Evolutionary conservation across 2,888 invertebrate genomes (phyloP), one percentile per base, ranked within the genome.

Genomic region (Pandemis heparana): DNA sequence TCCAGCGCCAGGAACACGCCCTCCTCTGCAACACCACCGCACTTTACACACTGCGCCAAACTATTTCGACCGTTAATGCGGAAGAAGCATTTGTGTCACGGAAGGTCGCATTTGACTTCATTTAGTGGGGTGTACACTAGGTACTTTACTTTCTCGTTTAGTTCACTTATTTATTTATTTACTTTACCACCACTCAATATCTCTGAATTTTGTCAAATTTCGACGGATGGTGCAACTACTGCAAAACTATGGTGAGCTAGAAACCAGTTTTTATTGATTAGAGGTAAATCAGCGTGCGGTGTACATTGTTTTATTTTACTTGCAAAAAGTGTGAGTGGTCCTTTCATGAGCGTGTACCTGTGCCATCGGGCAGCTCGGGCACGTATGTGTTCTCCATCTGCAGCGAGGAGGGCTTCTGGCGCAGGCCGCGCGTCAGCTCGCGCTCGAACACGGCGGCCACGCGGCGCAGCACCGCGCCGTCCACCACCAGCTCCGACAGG

Each of bases 301-400:
- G 23, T 32, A 32, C 23, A 32, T 32, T 32, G 23, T 32, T 32
- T 32, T 32, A 32, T 32, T 32, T 32, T 32, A 4, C 23, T 2
- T 32, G 23, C 4, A 32, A 32, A 32, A 32, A 23, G 23, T 23
- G 23, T 23, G 2, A 23, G 41, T 41, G 9, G 41, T 41, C 0
- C 41, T 41, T 32, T 32, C 23, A 4, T 32, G 3, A 32, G 23
- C 23, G 2, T 78, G 74, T 81, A 96, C 96, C 96, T 80, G 96
- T 95, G 75, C 97, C 97, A 82, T 97, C 95, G 0, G 96, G 96
- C 61, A 97, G 89, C 85, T 97, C 96, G 0, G 97, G 96, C 64
- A 97, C 95, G 81, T 96, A 97, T 0, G 97, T 97, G 87, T 97
- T 97, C 84, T 96, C 97, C 97, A 97, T 97, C 87, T 96, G 96